Conservation (phyloP, 1,140 invertebrate genomes). For the Apis cerana region DNA sequence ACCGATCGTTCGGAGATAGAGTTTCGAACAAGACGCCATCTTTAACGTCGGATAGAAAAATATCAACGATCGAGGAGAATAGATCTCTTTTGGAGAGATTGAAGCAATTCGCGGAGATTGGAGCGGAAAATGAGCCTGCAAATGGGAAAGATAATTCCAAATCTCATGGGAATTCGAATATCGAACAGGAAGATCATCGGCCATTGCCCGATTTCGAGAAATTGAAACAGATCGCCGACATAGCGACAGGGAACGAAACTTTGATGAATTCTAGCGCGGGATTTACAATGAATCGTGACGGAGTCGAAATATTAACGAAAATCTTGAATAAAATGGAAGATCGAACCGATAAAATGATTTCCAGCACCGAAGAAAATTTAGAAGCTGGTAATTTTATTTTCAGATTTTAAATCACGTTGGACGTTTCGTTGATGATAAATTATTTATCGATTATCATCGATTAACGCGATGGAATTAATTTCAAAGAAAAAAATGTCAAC, state of each 20-base stretch:
- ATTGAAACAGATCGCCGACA: conserved; percentile 73
- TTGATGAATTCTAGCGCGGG: conserved; percentile 71
- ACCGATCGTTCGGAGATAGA: conserved; percentile 47
- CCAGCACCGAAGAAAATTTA: conserved; percentile 65
- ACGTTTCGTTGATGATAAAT: too few relatives aligned
- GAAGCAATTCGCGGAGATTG: conserved; percentile 67
- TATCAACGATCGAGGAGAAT: conserved; percentile 63
- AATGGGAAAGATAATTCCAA: conserved; percentile 46
- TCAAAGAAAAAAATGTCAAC: too few relatives aligned
- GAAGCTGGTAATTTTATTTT: conserved; percentile 46
- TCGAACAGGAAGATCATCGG: neutral
- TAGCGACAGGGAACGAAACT: conserved; percentile 61
- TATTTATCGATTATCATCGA: too few relatives aligned
- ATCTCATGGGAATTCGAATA: neutral
- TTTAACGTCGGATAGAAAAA: conserved; percentile 71
- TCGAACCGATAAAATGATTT: conserved; percentile 62
- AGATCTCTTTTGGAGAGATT: conserved; percentile 66
- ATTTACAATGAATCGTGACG: conserved; percentile 84
- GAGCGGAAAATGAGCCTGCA: conserved; percentile 55
- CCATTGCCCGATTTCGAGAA: conserved; percentile 65
- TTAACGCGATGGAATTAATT: too few relatives aligned
- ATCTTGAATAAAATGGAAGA: conserved; percentile 83
- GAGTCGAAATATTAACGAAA: conserved; percentile 86
- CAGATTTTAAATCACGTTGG: neutral
- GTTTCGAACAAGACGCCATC: conserved; percentile 8